Evolutionary conservation across 2,113 vertebrate genomes (phyloP).

Genomic region (Periophthalmodon schlosseri): DNA sequence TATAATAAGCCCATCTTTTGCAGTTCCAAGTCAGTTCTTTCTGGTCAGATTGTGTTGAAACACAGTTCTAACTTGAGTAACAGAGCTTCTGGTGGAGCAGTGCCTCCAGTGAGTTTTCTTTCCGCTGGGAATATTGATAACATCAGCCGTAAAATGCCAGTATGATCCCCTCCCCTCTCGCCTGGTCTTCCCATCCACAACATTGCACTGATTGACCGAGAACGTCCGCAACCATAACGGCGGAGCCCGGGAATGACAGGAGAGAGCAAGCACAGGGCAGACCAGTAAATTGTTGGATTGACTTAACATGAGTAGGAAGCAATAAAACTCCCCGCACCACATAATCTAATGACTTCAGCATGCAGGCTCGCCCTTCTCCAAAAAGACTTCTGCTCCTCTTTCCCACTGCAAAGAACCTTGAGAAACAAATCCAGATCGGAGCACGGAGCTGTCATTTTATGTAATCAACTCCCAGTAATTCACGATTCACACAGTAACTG

Average conservation of each 20-base stretch:
- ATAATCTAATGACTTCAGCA: conserved; percentile 67
- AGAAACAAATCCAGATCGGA: conserved; percentile 19
- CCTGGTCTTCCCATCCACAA: conserved; percentile 51
- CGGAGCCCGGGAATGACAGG: conserved; percentile 39
- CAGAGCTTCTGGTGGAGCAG: too few relatives aligned
- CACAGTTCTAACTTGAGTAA: too few relatives aligned
- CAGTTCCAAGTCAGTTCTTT: too few relatives aligned
- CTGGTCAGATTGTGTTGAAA: too few relatives aligned
- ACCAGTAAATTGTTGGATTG: conserved; percentile 65
- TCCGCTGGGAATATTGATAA: too few relatives aligned
- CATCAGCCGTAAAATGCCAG: too few relatives aligned
- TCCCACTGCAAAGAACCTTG: conserved; percentile 11
- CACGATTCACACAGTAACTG: background rate
- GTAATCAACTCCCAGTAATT: conserved; percentile 26
- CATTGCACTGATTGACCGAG: conserved; percentile 60
- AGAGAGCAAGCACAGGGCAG: conserved; percentile 42
- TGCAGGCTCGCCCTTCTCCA: conserved; percentile 27
- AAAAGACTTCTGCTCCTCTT: background rate
- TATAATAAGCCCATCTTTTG: too few relatives aligned
- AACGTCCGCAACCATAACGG: conserved; percentile 46
- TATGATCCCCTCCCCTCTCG: conserved; percentile 32
- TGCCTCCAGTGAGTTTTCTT: too few relatives aligned
- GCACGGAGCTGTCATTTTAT: conserved; percentile 23
- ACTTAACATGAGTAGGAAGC: conserved; percentile 63
- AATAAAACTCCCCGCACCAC: conserved; percentile 61